phyloP scores from a whole-genome alignment of 2,113 vertebrate genomes.

The Circaetus gallicus region DNA sequence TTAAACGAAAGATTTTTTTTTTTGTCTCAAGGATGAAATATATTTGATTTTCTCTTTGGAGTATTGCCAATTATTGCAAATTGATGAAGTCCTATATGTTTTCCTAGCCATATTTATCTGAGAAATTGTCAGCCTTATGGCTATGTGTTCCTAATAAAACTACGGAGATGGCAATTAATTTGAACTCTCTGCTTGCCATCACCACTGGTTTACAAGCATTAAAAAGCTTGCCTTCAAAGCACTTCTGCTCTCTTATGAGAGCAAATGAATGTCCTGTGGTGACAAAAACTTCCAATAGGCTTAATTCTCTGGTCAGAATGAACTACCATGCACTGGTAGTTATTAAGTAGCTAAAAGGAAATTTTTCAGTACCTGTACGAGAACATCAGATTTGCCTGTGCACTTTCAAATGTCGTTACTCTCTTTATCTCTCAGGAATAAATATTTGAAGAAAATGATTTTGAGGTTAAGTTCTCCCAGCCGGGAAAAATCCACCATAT shows the following conservation, averaged over 20 bases:
- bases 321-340: not conserved
- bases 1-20: not conserved
- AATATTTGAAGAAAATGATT: not conserved
- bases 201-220: not conserved
- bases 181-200: not conserved
- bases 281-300: not conserved
- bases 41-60: not conserved
- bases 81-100: not conserved
- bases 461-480: not conserved
- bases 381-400: not conserved
- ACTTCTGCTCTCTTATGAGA: not conserved
- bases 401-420: not conserved
- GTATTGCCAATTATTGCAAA: not conserved
- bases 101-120: not conserved
- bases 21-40: not conserved
- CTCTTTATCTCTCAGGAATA: not conserved
- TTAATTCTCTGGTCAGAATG: not conserved
- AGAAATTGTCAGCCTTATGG: not conserved
- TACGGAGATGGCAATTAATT: not conserved
- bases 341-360: not conserved
- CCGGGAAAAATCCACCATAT: not conserved
- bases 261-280: not conserved
- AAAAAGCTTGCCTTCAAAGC: not conserved
- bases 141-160: not conserved
- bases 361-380: not conserved